Conservation (phyloP, 2,113 vertebrate genomes). For the Nettapus auritus region DNA sequence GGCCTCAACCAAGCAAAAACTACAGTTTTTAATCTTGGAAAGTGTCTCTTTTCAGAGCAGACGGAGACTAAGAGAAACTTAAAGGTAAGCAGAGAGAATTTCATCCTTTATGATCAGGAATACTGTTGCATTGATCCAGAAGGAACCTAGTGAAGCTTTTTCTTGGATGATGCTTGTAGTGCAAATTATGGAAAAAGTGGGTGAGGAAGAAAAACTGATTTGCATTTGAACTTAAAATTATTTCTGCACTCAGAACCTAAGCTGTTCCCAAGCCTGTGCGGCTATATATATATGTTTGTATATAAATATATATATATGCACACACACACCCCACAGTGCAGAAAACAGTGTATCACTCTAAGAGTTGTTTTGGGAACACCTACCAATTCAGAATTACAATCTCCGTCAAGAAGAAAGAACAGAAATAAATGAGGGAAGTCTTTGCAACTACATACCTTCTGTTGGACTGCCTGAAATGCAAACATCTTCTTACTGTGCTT, state of each 20-base stretch:
- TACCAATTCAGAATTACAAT: background rate
- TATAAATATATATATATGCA: background rate
- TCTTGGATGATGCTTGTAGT: constrained; percentile 37
- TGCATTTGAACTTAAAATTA: constrained; percentile 42
- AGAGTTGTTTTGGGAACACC: background rate
- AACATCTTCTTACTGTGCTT: background rate
- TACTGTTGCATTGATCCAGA: constrained; percentile 21
- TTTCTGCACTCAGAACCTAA: background rate
- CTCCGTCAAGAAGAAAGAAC: background rate
- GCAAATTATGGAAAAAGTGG: constrained; percentile 48
- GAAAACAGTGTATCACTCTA: background rate
- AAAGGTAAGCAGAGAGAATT: background rate
- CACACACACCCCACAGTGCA: background rate
- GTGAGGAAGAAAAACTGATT: constrained; percentile 16
- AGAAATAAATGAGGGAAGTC: background rate
- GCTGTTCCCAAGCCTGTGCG: background rate
- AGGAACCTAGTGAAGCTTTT: constrained; percentile 32
- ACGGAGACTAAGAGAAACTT: background rate
- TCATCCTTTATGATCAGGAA: background rate
- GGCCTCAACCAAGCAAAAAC: background rate
- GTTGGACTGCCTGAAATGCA: background rate
- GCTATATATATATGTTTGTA: background rate
- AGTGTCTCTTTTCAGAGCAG: background rate
- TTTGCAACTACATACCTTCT: background rate
- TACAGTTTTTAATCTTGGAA: background rate